A percentile compares a stretch with the other conserved stretches of the same genome.
phyloP scores from a whole-genome alignment of 2,888 invertebrate genomes.

The Odontothrips loti region DNA sequence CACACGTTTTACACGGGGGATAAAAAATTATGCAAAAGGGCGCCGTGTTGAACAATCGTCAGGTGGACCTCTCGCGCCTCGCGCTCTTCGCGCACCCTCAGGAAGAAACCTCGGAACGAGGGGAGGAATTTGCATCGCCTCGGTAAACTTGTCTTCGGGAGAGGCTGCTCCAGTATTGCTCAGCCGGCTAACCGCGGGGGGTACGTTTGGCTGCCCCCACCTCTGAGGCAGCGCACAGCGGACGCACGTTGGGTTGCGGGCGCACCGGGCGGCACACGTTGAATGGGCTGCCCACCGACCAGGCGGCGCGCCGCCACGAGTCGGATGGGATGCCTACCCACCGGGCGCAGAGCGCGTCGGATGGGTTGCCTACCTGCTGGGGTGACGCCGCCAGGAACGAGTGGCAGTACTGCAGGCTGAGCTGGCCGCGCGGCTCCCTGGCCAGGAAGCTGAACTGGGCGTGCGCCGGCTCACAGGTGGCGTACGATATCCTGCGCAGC shows the following conservation, averaged over 20 bases:
- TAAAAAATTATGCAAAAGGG: no score
- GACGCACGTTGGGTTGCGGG: not conserved
- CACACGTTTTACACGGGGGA: no score
- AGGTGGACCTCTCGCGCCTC: no score
- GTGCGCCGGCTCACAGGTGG: constrained; percentile 75
- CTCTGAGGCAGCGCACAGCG: not conserved
- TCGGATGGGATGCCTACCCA: not conserved
- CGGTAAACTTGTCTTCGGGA: no score
- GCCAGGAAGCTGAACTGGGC: constrained; percentile 77
- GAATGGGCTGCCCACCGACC: not conserved
- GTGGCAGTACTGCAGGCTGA: constrained; percentile 73
- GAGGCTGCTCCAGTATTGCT: no score
- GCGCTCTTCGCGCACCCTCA: no score
- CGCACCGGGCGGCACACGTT: not conserved
- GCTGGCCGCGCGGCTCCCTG: constrained; percentile 63
- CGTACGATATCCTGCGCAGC: constrained; percentile 77
- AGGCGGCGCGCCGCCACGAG: constrained; percentile 22
- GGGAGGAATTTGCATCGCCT: no score
- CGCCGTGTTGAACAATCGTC: no score
- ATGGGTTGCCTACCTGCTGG: constrained; percentile 60
- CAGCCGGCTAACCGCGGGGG: no score
- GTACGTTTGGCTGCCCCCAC: no score
- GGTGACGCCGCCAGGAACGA: constrained; percentile 71
- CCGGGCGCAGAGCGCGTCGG: constrained; percentile 21
- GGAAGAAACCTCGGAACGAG: no score